Conservation (phyloP, 2,888 invertebrate species). For the Odontocolon sp. region DNA sequence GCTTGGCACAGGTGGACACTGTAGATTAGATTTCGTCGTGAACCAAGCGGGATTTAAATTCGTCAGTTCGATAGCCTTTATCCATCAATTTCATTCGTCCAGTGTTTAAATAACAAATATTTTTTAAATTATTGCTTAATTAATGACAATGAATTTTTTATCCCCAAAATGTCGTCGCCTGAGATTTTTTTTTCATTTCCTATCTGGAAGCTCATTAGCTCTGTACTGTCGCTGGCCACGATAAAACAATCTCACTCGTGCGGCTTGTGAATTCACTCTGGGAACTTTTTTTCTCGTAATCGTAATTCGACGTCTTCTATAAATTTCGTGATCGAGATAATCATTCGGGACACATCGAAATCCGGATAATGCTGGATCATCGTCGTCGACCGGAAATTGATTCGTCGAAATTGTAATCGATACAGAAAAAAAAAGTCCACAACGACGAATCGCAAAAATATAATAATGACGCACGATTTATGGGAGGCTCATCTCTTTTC, state of each 20-base stretch:
- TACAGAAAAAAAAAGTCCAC: constrained; percentile 12
- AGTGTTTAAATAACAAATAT: no score
- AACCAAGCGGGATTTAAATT: background rate
- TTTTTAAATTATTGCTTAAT: no score
- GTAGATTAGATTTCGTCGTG: constrained; percentile 28
- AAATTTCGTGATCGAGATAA: background rate
- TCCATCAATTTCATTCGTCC: background rate
- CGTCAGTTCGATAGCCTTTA: background rate
- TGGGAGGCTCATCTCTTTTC: constrained; percentile 44
- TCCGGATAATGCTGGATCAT: constrained; percentile 5
- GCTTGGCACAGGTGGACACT: constrained; percentile 71
- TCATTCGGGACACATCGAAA: background rate
- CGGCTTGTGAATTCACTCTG: background rate
- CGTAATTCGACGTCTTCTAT: background rate
- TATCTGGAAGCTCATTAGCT: constrained; percentile 43
- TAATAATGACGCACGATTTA: constrained; percentile 46
- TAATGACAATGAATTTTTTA: no score
- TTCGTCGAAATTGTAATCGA: background rate
- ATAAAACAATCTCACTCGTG: constrained; percentile 39
- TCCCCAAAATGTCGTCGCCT: background rate
- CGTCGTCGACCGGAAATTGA: constrained; percentile 30
- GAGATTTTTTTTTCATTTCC: constrained; percentile 2
- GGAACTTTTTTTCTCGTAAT: background rate
- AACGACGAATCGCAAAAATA: constrained; percentile 7
- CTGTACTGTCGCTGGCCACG: background rate